These are phyloP conservation scores for Budorcas taxicolor DNA, from an alignment of 2,113 vertebrate genomes.

Conservation along the genomic window DNA sequence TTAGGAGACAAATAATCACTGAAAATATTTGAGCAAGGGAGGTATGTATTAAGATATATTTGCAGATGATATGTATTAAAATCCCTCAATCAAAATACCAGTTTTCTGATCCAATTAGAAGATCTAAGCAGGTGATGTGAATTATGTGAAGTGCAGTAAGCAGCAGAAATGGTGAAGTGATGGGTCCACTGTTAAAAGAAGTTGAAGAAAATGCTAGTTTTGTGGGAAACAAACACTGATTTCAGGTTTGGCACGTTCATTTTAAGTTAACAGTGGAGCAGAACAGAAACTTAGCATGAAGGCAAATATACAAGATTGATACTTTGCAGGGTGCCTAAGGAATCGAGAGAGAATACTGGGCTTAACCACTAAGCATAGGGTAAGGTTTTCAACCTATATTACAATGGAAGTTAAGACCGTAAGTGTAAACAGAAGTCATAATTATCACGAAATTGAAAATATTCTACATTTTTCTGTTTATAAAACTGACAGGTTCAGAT, in stretches of 20 bases:
- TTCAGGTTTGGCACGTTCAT: background rate
- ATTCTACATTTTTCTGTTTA: background rate
- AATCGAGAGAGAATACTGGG: background rate
- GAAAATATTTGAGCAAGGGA: background rate
- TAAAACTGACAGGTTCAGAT: background rate
- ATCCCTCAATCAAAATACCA: background rate
- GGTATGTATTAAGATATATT: background rate
- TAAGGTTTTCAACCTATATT: background rate
- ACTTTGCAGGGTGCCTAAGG: background rate
- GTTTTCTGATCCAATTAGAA: background rate
- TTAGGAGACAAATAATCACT: background rate
- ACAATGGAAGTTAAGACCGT: background rate
- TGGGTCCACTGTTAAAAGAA: background rate
- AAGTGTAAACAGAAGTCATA: background rate
- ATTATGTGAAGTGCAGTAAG: background rate
- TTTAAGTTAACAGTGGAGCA: background rate
- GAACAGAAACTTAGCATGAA: background rate
- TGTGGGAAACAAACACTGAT: background rate
- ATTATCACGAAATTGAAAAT: background rate
- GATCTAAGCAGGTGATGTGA: background rate
- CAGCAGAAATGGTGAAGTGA: background rate
- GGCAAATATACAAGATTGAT: background rate
- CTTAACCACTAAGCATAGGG: rapidly evolving
- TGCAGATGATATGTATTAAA: background rate
- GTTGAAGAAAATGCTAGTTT: background rate